Evolutionary conservation across 2,888 invertebrate genomes (phyloP), one percentile per base, ranked within the genome.

Genomic region (Lordiphosa fenestrarum): DNA sequence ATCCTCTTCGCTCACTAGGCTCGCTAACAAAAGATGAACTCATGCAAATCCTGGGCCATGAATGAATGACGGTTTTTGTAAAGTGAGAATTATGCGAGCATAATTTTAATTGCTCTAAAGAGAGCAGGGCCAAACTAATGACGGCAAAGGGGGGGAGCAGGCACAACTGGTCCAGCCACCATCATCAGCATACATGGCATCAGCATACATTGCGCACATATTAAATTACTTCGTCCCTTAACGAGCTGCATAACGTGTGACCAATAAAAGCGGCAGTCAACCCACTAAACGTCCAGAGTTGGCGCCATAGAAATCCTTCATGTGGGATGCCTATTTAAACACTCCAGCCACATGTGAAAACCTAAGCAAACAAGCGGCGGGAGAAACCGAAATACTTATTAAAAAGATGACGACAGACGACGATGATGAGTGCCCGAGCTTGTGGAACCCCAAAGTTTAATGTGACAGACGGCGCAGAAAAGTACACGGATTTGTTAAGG

Each of bases 401-500:
- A 69, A 83, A 83, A 66, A 74, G 75, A 78, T 61, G 76, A 56
- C 47, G 64, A 59, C 66, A 44, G 53, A 67, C 49, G 46, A 55
- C 49, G 19, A 30, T 59, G 59, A 62, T 62, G 62, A 58, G 58
- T 44, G 42, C 48, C 44, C 48, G 41, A 61, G 44, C 46, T 23
- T n/a, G 10, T 13, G 23, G 39, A 37, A 41, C 59, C 44, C 67
- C 12, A 39, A 59, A 80, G 61, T 65, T 74, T 65, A 57, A 65
- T 84, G 68, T 57, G 70, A 37, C 61, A 76, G 77, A 62, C 65
- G 58, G 57, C 55, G 73, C 69, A 49, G 41, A 58, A 55, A 63
- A 57, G 50, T 76, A 71, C 71, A 73, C 67, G 74, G 74, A 84
- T 84, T 84, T 77, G 74, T 84, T 74, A 63, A 71, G 67, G 67